Evolutionary conservation across 92 coral and sea anemone species (phyloP).

Genomic region (Palythoa heliodiscus): DNA sequence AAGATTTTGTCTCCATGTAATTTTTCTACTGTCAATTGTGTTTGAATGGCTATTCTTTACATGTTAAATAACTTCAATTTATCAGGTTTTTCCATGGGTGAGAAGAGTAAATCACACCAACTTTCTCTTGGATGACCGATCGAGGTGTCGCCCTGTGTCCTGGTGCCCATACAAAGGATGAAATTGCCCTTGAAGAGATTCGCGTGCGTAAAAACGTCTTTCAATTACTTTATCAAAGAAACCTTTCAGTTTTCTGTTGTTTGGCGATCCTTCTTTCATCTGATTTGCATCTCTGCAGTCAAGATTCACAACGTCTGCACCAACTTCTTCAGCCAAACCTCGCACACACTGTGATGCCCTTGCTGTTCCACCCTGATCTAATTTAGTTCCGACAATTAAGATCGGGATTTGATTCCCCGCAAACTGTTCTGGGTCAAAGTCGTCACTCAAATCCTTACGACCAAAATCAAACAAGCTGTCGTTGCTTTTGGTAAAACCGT

Average conservation of each 20-base stretch:
- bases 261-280: slow-evolving; percentile 71
- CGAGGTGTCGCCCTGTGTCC: slow-evolving; percentile 67
- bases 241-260: slow-evolving; percentile 65
- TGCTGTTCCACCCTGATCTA: slow-evolving; percentile 89
- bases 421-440: slow-evolving; percentile 93
- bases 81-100: background rate
- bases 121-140: slow-evolving; percentile 78
- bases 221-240: slow-evolving; percentile 95
- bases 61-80: background rate
- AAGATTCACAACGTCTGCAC: slow-evolving; percentile 88
- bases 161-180: slow-evolving; percentile 61
- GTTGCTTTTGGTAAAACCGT: slow-evolving; percentile 45
- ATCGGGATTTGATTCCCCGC: slow-evolving; percentile 97
- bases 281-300: slow-evolving; percentile 82
- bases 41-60: background rate
- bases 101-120: slow-evolving; percentile 53
- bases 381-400: slow-evolving; percentile 92
- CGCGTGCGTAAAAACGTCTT: slow-evolving; percentile 83
- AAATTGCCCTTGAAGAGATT: slow-evolving; percentile 46
- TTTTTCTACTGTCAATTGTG: background rate
- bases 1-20: background rate
- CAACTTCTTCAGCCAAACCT: slow-evolving; percentile 95
- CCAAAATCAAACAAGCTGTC: slow-evolving; percentile 80
- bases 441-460: slow-evolving; percentile 62
- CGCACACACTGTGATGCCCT: slow-evolving; percentile 76